Conservation (phyloP, 2,113 vertebrate genomes). For the Pollimyrus isidori region DNA sequence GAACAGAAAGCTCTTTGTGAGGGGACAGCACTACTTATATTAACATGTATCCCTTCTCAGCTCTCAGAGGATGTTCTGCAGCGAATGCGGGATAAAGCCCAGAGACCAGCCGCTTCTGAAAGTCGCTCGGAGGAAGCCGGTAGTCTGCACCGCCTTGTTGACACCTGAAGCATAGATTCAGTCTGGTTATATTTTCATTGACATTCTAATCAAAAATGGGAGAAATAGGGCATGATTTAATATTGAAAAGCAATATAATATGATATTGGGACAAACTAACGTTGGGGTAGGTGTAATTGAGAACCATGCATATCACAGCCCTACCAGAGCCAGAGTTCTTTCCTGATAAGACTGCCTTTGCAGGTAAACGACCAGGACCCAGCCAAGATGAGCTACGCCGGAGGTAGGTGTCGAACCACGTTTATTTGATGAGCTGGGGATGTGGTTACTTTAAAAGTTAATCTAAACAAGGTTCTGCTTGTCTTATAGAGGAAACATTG, state of each 20-base stretch:
- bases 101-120: constrained; percentile 32
- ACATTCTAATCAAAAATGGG: background rate
- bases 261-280: background rate
- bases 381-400: constrained; percentile 67
- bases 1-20: background rate
- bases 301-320: background rate
- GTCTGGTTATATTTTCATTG: background rate
- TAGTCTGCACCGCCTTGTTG: constrained; percentile 23
- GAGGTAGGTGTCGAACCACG: constrained; percentile 58
- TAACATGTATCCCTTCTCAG: constrained; percentile 31
- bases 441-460: too few relatives aligned
- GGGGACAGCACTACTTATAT: background rate
- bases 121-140: constrained; percentile 36
- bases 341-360: constrained; percentile 20
- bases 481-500: background rate
- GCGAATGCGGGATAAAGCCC: constrained; percentile 50
- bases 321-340: background rate
- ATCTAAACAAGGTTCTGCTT: background rate
- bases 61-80: constrained; percentile 56
- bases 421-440: background rate
- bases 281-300: background rate
- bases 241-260: background rate
- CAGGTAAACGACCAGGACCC: constrained; percentile 40
- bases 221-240: background rate
- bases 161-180: background rate